Evolutionary conservation across 2,888 invertebrate genomes (phyloP), one percentile per base, ranked within the genome.

Genomic region (Papilio elwesi): DNA sequence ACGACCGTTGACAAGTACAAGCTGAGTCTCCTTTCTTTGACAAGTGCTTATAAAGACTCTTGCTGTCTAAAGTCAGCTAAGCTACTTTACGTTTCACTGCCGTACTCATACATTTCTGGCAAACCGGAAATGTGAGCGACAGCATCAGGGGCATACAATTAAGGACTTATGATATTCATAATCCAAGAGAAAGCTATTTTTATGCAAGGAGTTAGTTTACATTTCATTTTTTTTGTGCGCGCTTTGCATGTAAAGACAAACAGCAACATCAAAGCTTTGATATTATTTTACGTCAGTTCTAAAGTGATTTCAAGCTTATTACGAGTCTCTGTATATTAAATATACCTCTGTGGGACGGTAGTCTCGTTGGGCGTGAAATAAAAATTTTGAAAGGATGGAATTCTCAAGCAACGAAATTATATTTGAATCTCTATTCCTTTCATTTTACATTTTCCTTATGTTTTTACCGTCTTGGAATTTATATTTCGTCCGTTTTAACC

Each of bases 251-350:
- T 59, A 59, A 38, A 38, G 9, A 38, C 59, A 59, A 59, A 55
- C 26, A 55, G 55, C 55, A 12, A 11, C 5, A 11, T 55, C 55
- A 55, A 55, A 55, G 38, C 38, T 59, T 59, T 59, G 38, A 59
- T 59, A 38, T 59, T 36, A 36, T 57, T 59, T 59, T 59, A n/a
- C n/a, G 38, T 59, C 3, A n/a, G 59, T 38, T 59, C 9, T 38
- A n/a, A 59, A 59, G n/a, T 38, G 11, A 59, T 38, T n/a, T 38
- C 38, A 59, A 59, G 59, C 59, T 59, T 59, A 38, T 38, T 57
- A 57, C 57, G 36, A 38, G 59, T 57, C 59, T n/a, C 38, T n/a
- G 38, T 16, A 11, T 43, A 38, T 59, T 59, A 12, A 59, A n/a
- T 59, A 13, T n/a, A 12, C 6, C 59, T 38, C 36, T 10, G 26